Base-by-base conservation (phyloP, 2,113 vertebrate genomes). In the Rallus limicola region DNA sequence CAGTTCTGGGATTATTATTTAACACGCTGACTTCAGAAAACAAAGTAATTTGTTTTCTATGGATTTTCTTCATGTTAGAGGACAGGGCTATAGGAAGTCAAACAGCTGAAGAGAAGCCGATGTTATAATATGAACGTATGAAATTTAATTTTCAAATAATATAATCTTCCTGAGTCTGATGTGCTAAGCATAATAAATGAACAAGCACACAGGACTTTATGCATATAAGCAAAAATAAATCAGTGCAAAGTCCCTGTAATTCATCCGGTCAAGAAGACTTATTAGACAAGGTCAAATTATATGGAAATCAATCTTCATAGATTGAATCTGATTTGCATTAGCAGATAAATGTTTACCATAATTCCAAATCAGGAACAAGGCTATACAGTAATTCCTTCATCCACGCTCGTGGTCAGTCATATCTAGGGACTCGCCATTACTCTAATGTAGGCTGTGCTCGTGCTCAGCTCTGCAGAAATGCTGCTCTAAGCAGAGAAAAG, bases 221-320 rank as follows among this genome's bases (percentile, higher is more conserved):
- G 83, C 86, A 93, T 89, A 96, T 89, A 96, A 91, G 91, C 93
- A 93, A 94, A 89, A 96, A 91, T 92, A 96, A 96, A 96, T 95
- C 93, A 91, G 93, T 46, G 40, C n/a, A 77, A 87, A 88, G 83
- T 76, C 95, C 74, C 86, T 83, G 62, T 87, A 94, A 96, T 94
- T 95, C 86, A 79, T 94, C 92, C 85, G 92, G 81, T 95, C 81
- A 87, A 92, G 77, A 95, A 96, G 92, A 96, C 83, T 93, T 96
- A 96, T 93, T 93, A 96, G 91, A 88, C 95, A 96, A 93, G 92
- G 92, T 93, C 88, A 94, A 84, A 95, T 95, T 96, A 93, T 60
- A 75, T 76, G 79, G 75, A 94, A 90, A 95, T 92, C 87, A 97
- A 75, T 96, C 89, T 88, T 96, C 0, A 34, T 93, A 86, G 58